Evolutionary conservation across 2,888 invertebrate species (phyloP).

Genomic region (Germaria angustata): DNA sequence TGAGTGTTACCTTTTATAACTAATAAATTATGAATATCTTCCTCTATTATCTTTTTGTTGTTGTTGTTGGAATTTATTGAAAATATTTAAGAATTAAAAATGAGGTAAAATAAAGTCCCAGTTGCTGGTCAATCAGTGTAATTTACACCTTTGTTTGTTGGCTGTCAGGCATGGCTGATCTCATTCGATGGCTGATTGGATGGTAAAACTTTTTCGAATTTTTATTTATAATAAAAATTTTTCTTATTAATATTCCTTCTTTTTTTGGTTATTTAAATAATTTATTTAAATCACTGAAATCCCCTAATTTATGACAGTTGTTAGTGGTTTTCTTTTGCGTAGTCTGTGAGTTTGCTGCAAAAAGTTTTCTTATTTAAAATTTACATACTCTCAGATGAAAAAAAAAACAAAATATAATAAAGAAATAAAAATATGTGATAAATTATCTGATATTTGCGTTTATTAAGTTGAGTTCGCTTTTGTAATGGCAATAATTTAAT

Average conservation of each 20-base stretch:
- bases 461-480: constrained; percentile 14
- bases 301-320: background rate
- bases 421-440: background rate
- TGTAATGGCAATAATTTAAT: constrained; percentile 48
- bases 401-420: background rate
- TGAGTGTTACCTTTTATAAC: constrained; percentile 60
- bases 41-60: background rate
- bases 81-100: background rate
- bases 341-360: background rate
- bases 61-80: constrained; percentile 3
- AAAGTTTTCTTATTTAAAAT: background rate
- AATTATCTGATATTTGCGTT: constrained; percentile 25
- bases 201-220: background rate
- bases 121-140: constrained; percentile 46
- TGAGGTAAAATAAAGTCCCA: background rate
- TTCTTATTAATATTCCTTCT: background rate
- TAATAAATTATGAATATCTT: constrained; percentile 59
- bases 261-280: constrained; percentile 18
- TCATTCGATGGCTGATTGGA: background rate
- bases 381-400: background rate
- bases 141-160: constrained; percentile 48
- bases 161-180: constrained; percentile 1
- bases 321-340: background rate
- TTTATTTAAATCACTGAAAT: constrained; percentile 7
- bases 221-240: background rate